These are phyloP conservation scores for Petrosia ficiformis DNA, from an alignment of 37 sponge, comb jelly and placozoan genomes.

Conservation along the genomic window DNA sequence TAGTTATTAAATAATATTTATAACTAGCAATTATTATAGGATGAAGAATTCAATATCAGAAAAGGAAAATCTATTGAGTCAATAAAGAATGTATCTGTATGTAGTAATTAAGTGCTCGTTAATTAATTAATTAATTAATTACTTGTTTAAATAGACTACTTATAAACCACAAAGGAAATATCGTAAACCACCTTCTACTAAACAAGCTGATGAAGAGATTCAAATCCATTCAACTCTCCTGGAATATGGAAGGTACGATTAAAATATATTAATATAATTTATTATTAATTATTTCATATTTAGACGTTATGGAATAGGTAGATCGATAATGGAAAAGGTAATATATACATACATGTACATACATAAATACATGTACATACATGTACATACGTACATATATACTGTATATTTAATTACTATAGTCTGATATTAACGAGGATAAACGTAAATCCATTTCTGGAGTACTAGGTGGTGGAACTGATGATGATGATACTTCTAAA, in stretches of 20 bases:
- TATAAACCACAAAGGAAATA: slow-evolving; percentile 79
- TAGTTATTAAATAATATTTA: background rate
- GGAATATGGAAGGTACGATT: slow-evolving; percentile 81
- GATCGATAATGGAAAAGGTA: background rate
- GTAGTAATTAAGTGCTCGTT: background rate
- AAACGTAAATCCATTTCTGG: slow-evolving; percentile 62
- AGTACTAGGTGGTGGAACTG: slow-evolving; percentile 44
- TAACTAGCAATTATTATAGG: too few relatives aligned
- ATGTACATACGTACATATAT: background rate
- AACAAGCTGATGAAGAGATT: slow-evolving; percentile 60
- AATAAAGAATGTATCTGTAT: slow-evolving; percentile 46
- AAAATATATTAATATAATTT: background rate
- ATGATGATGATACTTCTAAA: slow-evolving; percentile 31
- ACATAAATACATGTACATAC: slow-evolving; percentile 3
- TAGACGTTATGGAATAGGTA: background rate
- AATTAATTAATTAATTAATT: background rate
- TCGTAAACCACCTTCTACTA: slow-evolving; percentile 37
- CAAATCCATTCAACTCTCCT: slow-evolving; percentile 77
- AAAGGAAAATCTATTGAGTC: slow-evolving; percentile 42
- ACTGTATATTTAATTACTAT: too few relatives aligned
- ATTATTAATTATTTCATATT: background rate
- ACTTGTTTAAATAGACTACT: slow-evolving; percentile 17
- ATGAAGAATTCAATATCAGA: slow-evolving; percentile 44
- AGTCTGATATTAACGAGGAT: slow-evolving; percentile 57
- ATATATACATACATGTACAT: background rate